Evolutionary conservation across 1,140 invertebrate species (phyloP).

Genomic region (Brachionus rotundiformis): DNA sequence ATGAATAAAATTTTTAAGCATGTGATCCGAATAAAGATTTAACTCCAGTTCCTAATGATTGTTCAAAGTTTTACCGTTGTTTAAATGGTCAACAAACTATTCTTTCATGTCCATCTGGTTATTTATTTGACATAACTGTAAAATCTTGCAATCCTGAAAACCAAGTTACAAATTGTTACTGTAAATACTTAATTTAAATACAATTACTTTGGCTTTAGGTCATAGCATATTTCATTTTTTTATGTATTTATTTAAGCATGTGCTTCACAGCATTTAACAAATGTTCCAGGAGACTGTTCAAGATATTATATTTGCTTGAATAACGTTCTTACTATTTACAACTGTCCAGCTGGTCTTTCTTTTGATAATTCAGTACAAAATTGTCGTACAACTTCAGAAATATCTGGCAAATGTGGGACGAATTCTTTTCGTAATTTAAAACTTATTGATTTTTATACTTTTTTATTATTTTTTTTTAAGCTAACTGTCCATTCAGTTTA

Average conservation of each 20-base stretch:
- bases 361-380: not conserved
- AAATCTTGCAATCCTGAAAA: constrained; percentile 20
- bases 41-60: constrained; percentile 16
- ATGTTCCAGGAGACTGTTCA: constrained; percentile 38
- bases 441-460: not conserved
- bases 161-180: constrained; percentile 8
- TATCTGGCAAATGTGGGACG: not conserved
- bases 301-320: constrained; percentile 6
- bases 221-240: too few species aligned
- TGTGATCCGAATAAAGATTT: constrained; percentile 16
- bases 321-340: not conserved
- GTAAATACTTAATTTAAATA: not conserved
- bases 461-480: not conserved
- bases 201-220: not conserved
- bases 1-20: not conserved
- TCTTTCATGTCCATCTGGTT: constrained; percentile 9
- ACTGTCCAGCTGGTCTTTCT: not conserved
- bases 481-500: not conserved
- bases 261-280: constrained; percentile 1
- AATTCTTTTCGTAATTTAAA: not conserved
- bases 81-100: not conserved
- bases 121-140: not conserved
- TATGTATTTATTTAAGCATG: not conserved
- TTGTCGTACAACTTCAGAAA: not conserved
- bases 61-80: constrained; percentile 30